These are phyloP conservation scores for Drosophila pegasa DNA, from an alignment of 2,888 invertebrate species.

Conservation along the genomic window DNA sequence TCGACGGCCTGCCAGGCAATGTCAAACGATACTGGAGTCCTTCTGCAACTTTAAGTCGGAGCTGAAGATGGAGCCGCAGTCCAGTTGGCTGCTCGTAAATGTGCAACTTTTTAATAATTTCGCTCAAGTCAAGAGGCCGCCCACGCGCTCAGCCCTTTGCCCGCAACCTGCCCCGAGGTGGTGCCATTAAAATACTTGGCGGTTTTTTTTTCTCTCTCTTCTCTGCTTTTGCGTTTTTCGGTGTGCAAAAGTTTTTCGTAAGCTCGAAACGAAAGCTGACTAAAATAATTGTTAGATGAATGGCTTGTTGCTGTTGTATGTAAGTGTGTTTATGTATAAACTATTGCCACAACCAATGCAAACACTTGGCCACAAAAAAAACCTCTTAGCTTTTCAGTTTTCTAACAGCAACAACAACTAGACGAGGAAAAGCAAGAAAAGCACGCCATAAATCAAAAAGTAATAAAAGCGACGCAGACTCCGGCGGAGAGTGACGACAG, in stretches of 20 bases:
- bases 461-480: constrained; percentile 18
- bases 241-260: constrained; percentile 29
- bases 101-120: constrained; percentile 55
- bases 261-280: constrained; percentile 22
- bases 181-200: constrained; percentile 22
- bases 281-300: constrained; percentile 37
- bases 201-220: constrained; percentile 1
- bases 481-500: constrained; percentile 22
- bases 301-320: neutral
- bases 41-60: constrained; percentile 26
- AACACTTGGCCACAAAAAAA: neutral
- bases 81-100: constrained; percentile 45
- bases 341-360: constrained; percentile 17
- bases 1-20: constrained; percentile 42
- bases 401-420: neutral
- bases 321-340: constrained; percentile 23
- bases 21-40: constrained; percentile 37
- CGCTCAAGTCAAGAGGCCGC: constrained; percentile 26
- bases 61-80: constrained; percentile 15
- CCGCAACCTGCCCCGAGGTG: neutral
- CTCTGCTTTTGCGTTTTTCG: neutral
- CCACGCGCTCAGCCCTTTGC: constrained; percentile 6
- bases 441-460: constrained; percentile 25
- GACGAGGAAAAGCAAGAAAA: neutral
- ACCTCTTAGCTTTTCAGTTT: neutral